Evolutionary conservation across 64 coral and sea anemone species (phyloP), one percentile per base, ranked within the genome.

Genomic region (Montipora cactus): DNA sequence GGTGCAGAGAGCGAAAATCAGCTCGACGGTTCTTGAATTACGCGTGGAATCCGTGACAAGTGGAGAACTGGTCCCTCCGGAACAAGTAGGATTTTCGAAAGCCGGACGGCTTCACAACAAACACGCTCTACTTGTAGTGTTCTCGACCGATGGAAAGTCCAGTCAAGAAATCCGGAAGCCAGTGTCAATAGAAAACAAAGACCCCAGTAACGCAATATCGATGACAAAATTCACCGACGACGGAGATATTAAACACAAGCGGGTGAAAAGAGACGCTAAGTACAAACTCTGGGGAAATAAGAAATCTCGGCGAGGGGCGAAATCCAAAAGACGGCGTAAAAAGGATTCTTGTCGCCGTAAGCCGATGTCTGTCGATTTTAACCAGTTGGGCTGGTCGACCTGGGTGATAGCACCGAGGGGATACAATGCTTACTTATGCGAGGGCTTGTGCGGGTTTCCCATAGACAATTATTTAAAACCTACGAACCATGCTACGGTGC

Each of bases 401-500:
- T 99, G 95, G 95, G 90, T 99, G 3, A 90, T 99, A n/a, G 95
- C 92, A 12, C 98, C 98, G 0, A 93, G 81, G 5, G 95, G 95
- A 15, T 99, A 99, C 58, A 93, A 92, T 23, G 98, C 98, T 3
- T 96, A 90, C 49, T 94, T 87, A 83, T 99, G 98, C 49, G 78
- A 99, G 16, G 98, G 98, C 21, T 47, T 91, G 0, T 99, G 98
- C 89, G 80, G 88, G 58, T 99, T 94, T 88, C 98, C 98, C 19
- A 94, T 99, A 12, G 88, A 93, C 55, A 79, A 96, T 61, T 81
- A 99, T 78, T 89, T 96, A 47, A 91, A 80, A 47, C 98, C 98
- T 6, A 99, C 92, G 2, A 99, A 99, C 50, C 98, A 99, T 48
- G 98, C 98, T 3, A 93, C 94, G 10, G 98, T 99, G 10, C 98